Percentiles rank a stretch among this genome's conserved stretches.
These are phyloP conservation scores for human DNA, from an alignment of 2,113 vertebrate species.

Conservation along the genomic window DNA sequence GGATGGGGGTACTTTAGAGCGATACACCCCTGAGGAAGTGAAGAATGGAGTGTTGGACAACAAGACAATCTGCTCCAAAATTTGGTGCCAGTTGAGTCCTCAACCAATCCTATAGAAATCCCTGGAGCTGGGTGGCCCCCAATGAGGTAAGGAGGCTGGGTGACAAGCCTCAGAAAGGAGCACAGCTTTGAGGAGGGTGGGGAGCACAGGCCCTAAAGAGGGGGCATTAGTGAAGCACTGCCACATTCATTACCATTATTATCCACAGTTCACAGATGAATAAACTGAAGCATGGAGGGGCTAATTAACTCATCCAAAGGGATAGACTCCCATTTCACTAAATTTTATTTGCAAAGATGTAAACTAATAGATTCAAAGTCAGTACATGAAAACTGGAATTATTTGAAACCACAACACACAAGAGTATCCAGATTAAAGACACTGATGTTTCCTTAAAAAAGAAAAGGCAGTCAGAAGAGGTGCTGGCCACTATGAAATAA, in stretches of 20 bases:
- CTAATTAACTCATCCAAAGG: neutral
- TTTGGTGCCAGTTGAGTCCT: neutral
- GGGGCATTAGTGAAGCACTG: accelerated
- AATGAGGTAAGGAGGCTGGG: neutral
- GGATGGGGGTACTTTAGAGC: neutral
- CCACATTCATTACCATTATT: neutral
- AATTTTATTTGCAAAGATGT: neutral
- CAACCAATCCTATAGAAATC: neutral
- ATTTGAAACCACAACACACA: neutral
- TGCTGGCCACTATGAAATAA: neutral
- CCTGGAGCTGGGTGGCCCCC: neutral
- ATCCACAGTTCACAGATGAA: neutral
- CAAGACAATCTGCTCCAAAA: neutral
- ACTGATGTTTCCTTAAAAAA: neutral
- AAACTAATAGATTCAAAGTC: neutral
- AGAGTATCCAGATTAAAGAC: neutral
- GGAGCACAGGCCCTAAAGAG: neutral
- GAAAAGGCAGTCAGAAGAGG: neutral
- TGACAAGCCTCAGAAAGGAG: neutral
- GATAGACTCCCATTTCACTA: neutral
- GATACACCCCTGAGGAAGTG: neutral
- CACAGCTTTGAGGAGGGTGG: neutral
- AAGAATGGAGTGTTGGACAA: neutral
- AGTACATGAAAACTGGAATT: neutral
- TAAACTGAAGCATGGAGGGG: neutral